Base-by-base conservation (phyloP, 1,140 invertebrate species). In the Stratiolaelaps scimitus region DNA sequence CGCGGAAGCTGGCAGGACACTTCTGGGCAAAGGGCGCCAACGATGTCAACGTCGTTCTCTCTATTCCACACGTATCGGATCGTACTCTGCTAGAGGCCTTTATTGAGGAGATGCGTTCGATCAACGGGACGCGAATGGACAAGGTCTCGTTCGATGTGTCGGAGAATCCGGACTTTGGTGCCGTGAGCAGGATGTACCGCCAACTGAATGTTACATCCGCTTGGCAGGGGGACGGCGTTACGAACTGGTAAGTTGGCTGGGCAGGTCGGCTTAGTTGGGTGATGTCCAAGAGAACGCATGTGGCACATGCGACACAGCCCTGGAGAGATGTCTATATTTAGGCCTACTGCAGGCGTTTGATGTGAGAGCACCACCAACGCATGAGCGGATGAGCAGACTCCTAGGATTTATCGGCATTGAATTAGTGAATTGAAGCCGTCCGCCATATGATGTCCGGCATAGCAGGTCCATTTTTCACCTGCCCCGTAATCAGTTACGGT, bases 191-290 rank as follows among this genome's bases (percentile, higher is more conserved):
- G 23, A 60, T 60, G 53, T 60, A 29, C 34, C 53, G 53, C 53
- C 26, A 60, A 20, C 53, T 60, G 1, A 60, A 60, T 23, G 53
- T 60, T 13, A 60, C 53, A 26, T 60, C 53, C 26, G 53, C 53
- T 26, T 60, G 53, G 53, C 53, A 60, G 26, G 53, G 53, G 15
- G 53, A 60, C 53, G 53, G 53, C 2, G 53, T 60, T 17, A 60
- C 53, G 13, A 60, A 60, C 34, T 60, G 53, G 53, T 60, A 60
- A 40, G 34, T 40, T 40, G 10, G 10, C 34, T 10, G 34, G 34
- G 34, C n/a, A n/a, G n/a, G n/a, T n/a, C n/a, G n/a, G n/a, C n/a
- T n/a, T n/a, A n/a, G n/a, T n/a, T n/a, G n/a, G n/a, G n/a, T n/a
- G n/a, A n/a, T n/a, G n/a, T n/a, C n/a, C n/a, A n/a, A n/a, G n/a